Conservation (phyloP, 2,888 invertebrate genomes). For the Tineola bisselliella region DNA sequence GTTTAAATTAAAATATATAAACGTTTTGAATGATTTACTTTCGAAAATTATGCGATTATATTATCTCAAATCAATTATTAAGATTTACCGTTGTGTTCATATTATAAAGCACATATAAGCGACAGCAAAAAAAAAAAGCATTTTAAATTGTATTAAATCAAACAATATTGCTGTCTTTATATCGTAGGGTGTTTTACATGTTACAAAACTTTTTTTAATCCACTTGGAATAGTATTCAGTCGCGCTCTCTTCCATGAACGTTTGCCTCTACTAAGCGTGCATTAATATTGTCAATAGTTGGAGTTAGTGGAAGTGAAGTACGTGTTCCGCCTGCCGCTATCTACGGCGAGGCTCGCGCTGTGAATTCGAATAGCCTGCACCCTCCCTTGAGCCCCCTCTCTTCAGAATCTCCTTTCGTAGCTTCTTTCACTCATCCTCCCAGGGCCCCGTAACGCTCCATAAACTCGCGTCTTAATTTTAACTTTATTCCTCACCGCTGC, state of each 20-base stretch:
- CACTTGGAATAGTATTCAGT: not conserved
- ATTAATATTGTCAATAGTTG: conserved; percentile 69
- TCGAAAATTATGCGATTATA: not conserved
- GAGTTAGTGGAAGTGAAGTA: conserved; percentile 68
- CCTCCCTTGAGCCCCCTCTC: conserved; percentile 28
- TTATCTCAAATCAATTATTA: not conserved
- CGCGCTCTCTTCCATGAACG: not conserved
- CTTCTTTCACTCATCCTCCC: conserved; percentile 22
- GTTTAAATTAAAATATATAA: conserved; percentile 1
- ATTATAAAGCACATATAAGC: no score
- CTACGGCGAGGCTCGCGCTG: conserved; percentile 62
- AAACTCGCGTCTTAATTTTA: conserved; percentile 68
- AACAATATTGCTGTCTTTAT: not conserved
- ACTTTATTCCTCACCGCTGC: conserved; percentile 65
- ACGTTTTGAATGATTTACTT: not conserved
- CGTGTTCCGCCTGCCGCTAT: conserved; percentile 68
- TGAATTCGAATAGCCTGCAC: conserved; percentile 56
- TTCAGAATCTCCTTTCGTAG: conserved; percentile 28
- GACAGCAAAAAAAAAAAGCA: no score
- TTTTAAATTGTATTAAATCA: no score
- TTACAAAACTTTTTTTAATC: not conserved
- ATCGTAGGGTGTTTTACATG: not conserved
- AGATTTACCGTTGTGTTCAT: no score
- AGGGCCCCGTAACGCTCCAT: conserved; percentile 52
- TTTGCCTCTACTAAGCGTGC: conserved; percentile 45